Evolutionary conservation across 2,797 vertebrate species (phyloP), one percentile per base, ranked within the genome.

Genomic region (Thripadectes ignobilis): DNA sequence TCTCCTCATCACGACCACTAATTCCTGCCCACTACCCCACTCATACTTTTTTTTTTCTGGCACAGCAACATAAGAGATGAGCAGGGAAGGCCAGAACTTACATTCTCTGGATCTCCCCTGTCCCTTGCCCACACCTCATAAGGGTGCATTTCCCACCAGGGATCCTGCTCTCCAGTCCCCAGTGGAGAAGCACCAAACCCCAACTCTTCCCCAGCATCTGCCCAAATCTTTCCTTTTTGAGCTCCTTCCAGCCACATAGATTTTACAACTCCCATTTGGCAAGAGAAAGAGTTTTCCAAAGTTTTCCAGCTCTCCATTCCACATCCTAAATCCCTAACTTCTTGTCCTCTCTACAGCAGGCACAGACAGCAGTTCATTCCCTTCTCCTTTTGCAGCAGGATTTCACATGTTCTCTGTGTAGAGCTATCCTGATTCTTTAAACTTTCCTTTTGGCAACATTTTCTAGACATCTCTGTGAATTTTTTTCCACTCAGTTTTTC

Each of bases 241-340:
- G 41, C 15, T 61, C 16, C 21, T 85, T 74, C 63, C 45, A 82
- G 81, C 52, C 76, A 73, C 48, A 57, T 32, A 27, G 1, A 83
- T 76, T 91, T 95, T 68, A 69, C 89, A 89, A 96, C 59, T 87
- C 38, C 57, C 6, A 0, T 74, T 77, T 91, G 85, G 72, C 89
- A 95, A 83, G 0, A 0, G 43, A 77, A 80, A 73, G 48, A 21
- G 61, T 93, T 89, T 85, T 49, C 89, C 81, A 63, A 89, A 91
- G 63, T 78, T 74, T 71, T 65, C 65, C 48, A 87, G 57, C 48
- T 86, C 85, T 85, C 51, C 29, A 30, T 79, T 77, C 71, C 76
- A 71, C 48, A 83, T 91, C 78, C 67, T 57, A 94, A 89, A 85
- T 76, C 63, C 30, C 2, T 57, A 49, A 46, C 55, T 79, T 75